These are phyloP conservation scores for Fragum sueziense DNA, from an alignment of 2,888 invertebrate genomes.

Conservation along the genomic window DNA sequence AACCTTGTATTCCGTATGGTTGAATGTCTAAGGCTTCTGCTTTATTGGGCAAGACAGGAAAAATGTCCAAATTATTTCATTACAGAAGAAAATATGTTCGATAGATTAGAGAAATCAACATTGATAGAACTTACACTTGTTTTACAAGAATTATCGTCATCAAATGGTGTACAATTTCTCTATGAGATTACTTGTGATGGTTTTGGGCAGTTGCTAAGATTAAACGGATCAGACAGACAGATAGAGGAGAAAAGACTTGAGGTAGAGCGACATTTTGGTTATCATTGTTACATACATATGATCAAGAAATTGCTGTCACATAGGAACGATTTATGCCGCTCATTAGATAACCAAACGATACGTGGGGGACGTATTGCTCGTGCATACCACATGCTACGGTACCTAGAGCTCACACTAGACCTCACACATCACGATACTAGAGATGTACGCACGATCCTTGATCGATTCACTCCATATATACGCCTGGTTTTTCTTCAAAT, in stretches of 20 bases:
- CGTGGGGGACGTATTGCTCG: too few species aligned
- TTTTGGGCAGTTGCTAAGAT: background rate
- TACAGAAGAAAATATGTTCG: slow-evolving; percentile 26
- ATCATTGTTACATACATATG: too few species aligned
- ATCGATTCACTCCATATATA: background rate
- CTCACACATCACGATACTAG: too few species aligned
- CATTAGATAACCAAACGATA: too few species aligned
- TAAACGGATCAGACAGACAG: background rate
- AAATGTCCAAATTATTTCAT: slow-evolving; percentile 27
- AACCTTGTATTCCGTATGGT: background rate
- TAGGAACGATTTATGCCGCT: too few species aligned
- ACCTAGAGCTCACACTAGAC: too few species aligned
- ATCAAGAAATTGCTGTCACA: too few species aligned
- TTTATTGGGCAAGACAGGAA: background rate
- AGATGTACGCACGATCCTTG: too few species aligned
- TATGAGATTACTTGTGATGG: background rate
- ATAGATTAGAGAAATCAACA: background rate
- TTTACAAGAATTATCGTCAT: background rate
- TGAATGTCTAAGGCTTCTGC: background rate
- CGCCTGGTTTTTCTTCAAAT: background rate
- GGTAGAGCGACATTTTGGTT: background rate
- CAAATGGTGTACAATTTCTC: background rate
- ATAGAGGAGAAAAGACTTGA: background rate
- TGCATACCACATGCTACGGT: too few species aligned
- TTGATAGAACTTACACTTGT: background rate